These are phyloP conservation scores for Stenotaenia linearis DNA, from an alignment of 2,888 invertebrate genomes.

Conservation along the genomic window DNA sequence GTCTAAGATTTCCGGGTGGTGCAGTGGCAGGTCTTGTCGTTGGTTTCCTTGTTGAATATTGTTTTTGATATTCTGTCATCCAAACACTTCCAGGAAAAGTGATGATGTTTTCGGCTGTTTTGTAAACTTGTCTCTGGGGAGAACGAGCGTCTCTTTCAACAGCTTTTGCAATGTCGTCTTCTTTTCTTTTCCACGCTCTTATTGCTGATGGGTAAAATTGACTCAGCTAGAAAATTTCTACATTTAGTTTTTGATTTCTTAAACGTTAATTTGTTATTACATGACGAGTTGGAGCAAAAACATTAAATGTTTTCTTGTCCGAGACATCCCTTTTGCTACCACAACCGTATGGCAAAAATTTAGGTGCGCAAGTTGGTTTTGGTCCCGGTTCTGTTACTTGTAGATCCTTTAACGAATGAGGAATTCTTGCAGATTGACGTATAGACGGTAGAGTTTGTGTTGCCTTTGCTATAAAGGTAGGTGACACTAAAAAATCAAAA, in stretches of 20 bases:
- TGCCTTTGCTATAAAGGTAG: neutral
- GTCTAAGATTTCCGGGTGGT: neutral
- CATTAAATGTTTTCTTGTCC: constrained; percentile 29
- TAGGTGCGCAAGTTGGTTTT: neutral
- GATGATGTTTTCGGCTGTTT: neutral
- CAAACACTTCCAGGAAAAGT: constrained; percentile 14
- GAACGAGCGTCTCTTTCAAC: neutral
- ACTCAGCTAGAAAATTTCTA: neutral
- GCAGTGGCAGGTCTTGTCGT: neutral
- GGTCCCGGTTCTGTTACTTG: neutral
- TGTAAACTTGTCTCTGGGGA: neutral
- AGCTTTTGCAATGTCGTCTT: neutral
- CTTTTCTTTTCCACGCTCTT: constrained; percentile 13
- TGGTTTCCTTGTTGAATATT: neutral
- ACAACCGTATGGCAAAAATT: constrained; percentile 8
- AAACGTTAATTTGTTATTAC: neutral
- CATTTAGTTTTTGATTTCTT: neutral
- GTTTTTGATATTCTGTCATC: constrained; percentile 32
- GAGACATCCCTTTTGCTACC: neutral
- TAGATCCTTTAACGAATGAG: neutral
- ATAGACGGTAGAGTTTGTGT: neutral
- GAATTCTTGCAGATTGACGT: neutral
- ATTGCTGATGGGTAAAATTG: constrained; percentile 29
- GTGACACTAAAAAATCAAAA: neutral
- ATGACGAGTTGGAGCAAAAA: constrained; percentile 8